These are phyloP conservation scores for Hydroisotoma schaefferi DNA, from an alignment of 2,888 invertebrate genomes.

Conservation along the genomic window DNA sequence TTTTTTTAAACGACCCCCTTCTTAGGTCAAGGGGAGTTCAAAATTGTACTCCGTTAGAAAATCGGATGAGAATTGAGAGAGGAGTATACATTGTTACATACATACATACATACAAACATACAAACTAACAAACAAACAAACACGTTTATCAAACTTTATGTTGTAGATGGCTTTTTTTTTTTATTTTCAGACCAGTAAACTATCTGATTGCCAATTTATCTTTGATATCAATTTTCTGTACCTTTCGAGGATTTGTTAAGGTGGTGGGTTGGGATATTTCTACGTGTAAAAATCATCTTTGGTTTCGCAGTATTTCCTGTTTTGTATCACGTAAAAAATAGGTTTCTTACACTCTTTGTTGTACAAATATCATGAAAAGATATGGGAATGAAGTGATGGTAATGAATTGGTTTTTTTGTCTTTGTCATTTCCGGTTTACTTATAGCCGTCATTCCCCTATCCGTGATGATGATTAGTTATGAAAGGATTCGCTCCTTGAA, in stretches of 20 bases:
- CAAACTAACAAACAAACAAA: no score
- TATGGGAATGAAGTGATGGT: no score
- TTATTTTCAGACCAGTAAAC: constrained; percentile 4
- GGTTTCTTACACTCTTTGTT: no score
- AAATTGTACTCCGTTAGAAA: no score
- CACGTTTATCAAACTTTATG: no score
- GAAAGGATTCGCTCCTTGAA: constrained; percentile 4
- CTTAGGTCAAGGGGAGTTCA: no score
- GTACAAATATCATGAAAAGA: no score
- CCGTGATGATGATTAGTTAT: constrained; percentile 4
- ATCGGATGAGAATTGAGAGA: no score
- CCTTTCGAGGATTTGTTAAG: not conserved
- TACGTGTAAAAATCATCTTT: not conserved
- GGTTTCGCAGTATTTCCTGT: not conserved
- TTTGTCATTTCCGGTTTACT: not conserved
- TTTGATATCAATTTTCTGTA: not conserved
- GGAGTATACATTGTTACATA: no score
- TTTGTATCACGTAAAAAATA: not conserved
- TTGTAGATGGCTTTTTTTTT: not conserved
- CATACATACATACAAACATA: no score
- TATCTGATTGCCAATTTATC: constrained; percentile 8
- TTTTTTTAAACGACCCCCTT: no score
- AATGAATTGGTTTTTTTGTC: no score
- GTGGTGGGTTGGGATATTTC: not conserved
- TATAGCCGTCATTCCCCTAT: not conserved